phyloP scores from a whole-genome alignment of 64 coral and sea anemone genomes.

The Dendronephthya gigantea region DNA sequence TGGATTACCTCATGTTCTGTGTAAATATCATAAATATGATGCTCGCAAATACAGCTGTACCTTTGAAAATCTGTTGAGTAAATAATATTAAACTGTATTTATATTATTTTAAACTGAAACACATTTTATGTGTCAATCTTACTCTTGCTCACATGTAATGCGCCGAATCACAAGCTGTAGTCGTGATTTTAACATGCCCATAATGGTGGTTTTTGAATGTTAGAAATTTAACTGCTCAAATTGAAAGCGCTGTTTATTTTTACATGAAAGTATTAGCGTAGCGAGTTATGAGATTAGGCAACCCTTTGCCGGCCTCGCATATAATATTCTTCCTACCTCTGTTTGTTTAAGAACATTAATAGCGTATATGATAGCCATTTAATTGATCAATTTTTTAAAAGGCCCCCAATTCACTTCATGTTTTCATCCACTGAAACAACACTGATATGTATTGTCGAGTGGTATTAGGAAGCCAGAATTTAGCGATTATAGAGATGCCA shows the following conservation, averaged over 20 bases:
- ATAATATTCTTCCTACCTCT: not conserved
- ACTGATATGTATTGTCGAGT: not conserved
- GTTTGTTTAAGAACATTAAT: not conserved
- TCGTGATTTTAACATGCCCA: not conserved
- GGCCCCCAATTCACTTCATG: not conserved
- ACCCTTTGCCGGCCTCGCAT: not conserved
- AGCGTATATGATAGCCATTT: not conserved
- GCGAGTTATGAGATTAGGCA: not conserved
- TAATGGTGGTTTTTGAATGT: not conserved
- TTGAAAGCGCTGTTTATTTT: not conserved
- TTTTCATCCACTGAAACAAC: not conserved
- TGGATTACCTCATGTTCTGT: too few species aligned
- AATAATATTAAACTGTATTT: too few species aligned
- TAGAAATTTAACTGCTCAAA: not conserved
- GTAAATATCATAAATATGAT: too few species aligned
- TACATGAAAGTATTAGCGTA: not conserved
- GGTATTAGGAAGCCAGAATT: not conserved
- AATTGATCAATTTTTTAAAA: too few species aligned
- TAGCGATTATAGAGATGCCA: not conserved
- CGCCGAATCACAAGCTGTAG: too few species aligned
- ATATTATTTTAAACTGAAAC: too few species aligned
- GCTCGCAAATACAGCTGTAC: too few species aligned
- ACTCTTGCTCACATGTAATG: too few species aligned
- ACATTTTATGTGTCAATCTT: too few species aligned
- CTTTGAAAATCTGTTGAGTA: too few species aligned